Evolutionary conservation across 2,113 vertebrate genomes (phyloP).

Genomic region (Albula glossodonta): DNA sequence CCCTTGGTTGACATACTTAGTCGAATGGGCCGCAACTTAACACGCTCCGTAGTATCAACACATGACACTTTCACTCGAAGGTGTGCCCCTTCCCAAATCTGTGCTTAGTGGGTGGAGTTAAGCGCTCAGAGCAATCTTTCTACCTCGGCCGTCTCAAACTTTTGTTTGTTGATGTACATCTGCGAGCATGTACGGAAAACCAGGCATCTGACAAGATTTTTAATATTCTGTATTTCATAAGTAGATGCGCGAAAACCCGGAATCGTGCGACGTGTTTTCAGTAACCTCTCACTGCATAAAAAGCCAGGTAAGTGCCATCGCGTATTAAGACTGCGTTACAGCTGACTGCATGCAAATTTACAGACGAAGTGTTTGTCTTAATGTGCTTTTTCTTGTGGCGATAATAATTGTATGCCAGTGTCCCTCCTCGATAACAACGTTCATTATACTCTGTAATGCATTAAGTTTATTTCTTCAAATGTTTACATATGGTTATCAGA

Average conservation of each 20-base stretch:
- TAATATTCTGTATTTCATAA: not conserved
- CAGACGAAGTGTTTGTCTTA: not conserved
- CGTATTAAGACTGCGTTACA: not conserved
- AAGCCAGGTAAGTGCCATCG: not conserved
- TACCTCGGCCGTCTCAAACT: not conserved
- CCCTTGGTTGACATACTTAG: too few relatives aligned
- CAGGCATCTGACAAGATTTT: not conserved
- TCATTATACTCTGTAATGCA: too few relatives aligned
- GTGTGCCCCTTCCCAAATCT: not conserved
- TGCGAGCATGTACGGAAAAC: not conserved
- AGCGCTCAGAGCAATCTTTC: not conserved
- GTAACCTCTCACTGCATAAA: not conserved
- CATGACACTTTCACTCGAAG: conserved; percentile 6
- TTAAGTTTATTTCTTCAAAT: too few relatives aligned
- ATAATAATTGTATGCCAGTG: too few relatives aligned
- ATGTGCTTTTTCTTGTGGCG: too few relatives aligned
- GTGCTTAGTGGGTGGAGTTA: not conserved
- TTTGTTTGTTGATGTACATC: not conserved
- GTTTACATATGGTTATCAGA: too few relatives aligned
- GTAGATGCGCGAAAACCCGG: not conserved
- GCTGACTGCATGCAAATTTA: not conserved
- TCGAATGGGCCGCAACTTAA: too few relatives aligned
- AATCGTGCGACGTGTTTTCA: not conserved
- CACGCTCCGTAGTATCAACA: not conserved
- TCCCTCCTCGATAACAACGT: too few relatives aligned